These are phyloP conservation scores for Phrynocephalus versicolor DNA, from an alignment of 2,113 vertebrate genomes.

Conservation along the genomic window DNA sequence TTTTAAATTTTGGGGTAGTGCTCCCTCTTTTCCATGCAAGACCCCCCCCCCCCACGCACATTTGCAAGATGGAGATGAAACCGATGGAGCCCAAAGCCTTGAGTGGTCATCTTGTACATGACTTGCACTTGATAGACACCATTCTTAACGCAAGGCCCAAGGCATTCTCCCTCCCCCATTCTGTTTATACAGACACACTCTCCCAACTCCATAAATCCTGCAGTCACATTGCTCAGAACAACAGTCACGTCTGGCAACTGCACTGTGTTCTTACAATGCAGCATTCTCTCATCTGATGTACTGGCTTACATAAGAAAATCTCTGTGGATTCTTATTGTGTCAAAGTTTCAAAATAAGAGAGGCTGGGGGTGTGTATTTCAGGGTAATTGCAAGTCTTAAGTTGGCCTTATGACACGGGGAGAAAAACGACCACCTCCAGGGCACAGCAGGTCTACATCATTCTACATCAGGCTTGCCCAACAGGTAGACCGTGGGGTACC, in stretches of 20 bases:
- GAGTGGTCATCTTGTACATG: too few species aligned
- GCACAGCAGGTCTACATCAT: slow-evolving; percentile 47
- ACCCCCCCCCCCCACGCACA: too few species aligned
- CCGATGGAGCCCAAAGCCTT: too few species aligned
- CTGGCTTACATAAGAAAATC: slow-evolving; percentile 28
- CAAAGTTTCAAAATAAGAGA: slow-evolving; percentile 42
- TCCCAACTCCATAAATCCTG: slow-evolving; percentile 23
- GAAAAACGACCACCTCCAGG: slow-evolving; percentile 45
- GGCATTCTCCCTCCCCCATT: neutral
- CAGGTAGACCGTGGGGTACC: too few species aligned
- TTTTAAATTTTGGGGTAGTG: too few species aligned
- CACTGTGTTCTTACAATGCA: slow-evolving; percentile 25
- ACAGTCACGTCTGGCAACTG: slow-evolving; percentile 16
- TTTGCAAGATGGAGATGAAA: too few species aligned
- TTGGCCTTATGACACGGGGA: slow-evolving; percentile 49
- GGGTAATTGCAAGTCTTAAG: slow-evolving; percentile 21
- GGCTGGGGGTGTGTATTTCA: slow-evolving; percentile 36
- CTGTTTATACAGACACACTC: rapidly evolving
- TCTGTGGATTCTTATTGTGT: slow-evolving; percentile 51
- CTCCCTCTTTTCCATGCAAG: too few species aligned
- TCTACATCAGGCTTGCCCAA: slow-evolving; percentile 40
- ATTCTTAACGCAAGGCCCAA: neutral
- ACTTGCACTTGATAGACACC: too few species aligned
- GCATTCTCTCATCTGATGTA: slow-evolving; percentile 38
- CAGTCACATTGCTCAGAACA: slow-evolving; percentile 30